Base-by-base conservation (phyloP, 1,140 invertebrate genomes). In the Piezodorus guildinii region DNA sequence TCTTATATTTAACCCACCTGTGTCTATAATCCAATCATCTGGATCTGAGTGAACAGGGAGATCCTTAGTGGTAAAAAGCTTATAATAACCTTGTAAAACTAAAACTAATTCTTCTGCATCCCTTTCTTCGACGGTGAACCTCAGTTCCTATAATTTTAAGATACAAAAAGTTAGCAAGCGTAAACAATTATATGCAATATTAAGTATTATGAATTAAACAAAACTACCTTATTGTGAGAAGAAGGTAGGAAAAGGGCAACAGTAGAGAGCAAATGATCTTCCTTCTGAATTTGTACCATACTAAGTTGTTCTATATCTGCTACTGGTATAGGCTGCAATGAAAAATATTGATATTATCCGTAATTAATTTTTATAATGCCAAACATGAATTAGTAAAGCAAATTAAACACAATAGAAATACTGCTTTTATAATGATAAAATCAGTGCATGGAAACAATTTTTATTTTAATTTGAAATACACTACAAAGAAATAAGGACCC, bases 71-170 rank as follows among this genome's bases (percentile, higher is more conserved):
- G 83, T 84, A 2, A 84, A 77, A 39, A 90, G 74, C 34, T 78
- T 78, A 71, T 83, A 87, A 72, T 90, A 90, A 72, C 91, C 90
- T 67, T 84, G 81, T 8, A 92, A 78, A 44, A 92, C 83, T 16
- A 90, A 76, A 19, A 89, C 85, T 72, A 93, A 84, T 73, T 94
- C 90, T 64, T 85, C 83, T 0, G 88, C 87, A 76, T 94, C 90
- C 19, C 85, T 78, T 70, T 90, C 89, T 71, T 93, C 87, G 77
- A 93, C 82, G n/a, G 80, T 81, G 64, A 91, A 79, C 60, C 80
- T 56, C 19, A 56, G 79, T 8, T 88, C 75, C 34, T 82, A 80
- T 71, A 86, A 77, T 66, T 60, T 3, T 23, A 52, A 21, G 16
- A 8, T n/a, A n/a, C n/a, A 58, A 27, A 27, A 58, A 30, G 8